Conservation (phyloP, 2,113 vertebrate species). For the Sylvia atricapilla region DNA sequence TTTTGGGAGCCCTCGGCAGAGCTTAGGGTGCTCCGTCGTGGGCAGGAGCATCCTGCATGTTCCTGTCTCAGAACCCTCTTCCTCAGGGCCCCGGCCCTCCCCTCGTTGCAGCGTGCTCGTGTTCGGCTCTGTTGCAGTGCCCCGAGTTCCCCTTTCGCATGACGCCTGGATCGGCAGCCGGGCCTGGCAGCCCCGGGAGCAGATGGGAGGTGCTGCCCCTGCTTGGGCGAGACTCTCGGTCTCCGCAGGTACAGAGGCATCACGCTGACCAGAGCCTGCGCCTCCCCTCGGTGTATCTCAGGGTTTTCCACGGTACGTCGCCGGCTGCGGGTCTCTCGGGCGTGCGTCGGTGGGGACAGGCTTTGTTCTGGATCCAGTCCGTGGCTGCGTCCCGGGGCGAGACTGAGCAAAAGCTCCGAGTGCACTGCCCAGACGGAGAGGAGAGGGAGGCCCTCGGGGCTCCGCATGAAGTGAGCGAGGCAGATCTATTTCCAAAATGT, state of each 20-base stretch:
- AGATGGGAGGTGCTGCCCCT: not conserved
- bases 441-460: too few relatives aligned
- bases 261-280: not conserved
- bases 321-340: not conserved
- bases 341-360: not conserved
- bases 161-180: not conserved
- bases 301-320: not conserved
- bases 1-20: not conserved
- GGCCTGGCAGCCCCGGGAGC: not conserved
- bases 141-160: not conserved
- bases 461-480: not conserved
- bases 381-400: rapidly evolving
- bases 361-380: not conserved
- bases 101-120: not conserved
- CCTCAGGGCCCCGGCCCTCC: not conserved
- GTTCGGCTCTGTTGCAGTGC: not conserved
- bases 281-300: not conserved
- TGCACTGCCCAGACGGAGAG: not conserved
- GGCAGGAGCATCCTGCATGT: not conserved
- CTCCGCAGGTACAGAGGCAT: not conserved
- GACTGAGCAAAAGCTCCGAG: too few relatives aligned
- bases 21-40: not conserved
- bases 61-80: not conserved
- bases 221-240: not conserved
- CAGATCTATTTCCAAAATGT: not conserved